Conservation (phyloP, 2,113 vertebrate species). For the Drymodes brunneopygia region DNA sequence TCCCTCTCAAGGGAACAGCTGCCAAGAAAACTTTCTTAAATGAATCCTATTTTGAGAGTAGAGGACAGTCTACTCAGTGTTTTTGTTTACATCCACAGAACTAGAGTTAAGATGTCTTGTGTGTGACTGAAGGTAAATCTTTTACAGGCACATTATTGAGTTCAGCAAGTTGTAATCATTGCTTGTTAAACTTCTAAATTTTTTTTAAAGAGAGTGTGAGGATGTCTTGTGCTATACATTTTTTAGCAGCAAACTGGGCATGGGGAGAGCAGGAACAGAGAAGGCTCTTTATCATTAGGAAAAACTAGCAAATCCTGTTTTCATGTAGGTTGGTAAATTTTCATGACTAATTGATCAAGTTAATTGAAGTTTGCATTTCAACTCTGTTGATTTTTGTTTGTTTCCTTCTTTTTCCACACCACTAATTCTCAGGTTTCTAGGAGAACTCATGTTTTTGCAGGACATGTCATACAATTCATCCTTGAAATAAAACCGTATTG, state of each 20-base stretch:
- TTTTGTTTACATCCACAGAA: background rate
- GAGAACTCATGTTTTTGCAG: background rate
- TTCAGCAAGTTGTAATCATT: background rate
- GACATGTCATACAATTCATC: background rate
- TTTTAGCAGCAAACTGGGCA: background rate
- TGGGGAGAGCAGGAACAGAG: background rate
- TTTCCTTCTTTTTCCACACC: background rate
- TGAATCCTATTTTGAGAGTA: background rate
- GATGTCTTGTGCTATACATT: background rate
- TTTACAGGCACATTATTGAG: background rate
- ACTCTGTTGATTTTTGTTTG: background rate
- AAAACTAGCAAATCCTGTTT: background rate
- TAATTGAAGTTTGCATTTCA: background rate
- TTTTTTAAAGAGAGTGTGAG: rapidly evolving
- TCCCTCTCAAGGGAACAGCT: background rate
- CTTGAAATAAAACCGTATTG: background rate
- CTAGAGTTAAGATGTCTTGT: background rate
- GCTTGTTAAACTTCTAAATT: background rate
- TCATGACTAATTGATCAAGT: background rate
- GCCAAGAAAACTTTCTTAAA: background rate
- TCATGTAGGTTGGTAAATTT: background rate
- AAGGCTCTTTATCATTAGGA: background rate
- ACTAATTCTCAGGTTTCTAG: background rate
- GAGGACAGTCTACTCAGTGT: background rate
- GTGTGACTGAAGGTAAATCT: background rate